Base-by-base conservation (phyloP, 2,888 invertebrate species). In the Xylota segnis region DNA sequence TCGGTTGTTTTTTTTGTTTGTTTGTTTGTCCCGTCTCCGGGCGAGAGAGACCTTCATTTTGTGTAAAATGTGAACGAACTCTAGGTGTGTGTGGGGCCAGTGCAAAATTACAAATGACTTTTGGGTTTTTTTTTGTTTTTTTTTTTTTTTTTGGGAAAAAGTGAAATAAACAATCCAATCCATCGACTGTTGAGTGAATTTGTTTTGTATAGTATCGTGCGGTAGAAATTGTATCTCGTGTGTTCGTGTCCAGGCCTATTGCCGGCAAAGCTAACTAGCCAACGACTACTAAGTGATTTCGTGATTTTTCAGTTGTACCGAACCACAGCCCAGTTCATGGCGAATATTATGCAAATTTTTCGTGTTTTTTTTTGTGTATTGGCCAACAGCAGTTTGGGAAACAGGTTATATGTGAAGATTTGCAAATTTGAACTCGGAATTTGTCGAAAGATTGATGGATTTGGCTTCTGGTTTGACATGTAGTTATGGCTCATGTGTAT, bases 331-430 rank as follows among this genome's bases (percentile, higher is more conserved):
- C 45, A 66, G 45, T 66, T 59, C 54, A 52, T 65, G 58, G 65
- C 58, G 54, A 79, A 52, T 32, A 40, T 76, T 79, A 84, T 84
- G 84, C 75, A 76, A 76, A 84, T 83, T 34, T 34, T 52, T 70
- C 27, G 14, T 45, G n/a, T 61, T 54, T 76, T 34, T 68, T 70
- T 40, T 37, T 12, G 23, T 54, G 10, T 43, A 32, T 14, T 32
- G 18, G 23, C 56, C 47, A 56, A 3, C 23, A 6, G 16, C 9
- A 16, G 52, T 43, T 52, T 58, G 16, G 14, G 47, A 50, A 79
- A 68, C 63, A 47, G 70, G 52, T 71, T 63, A 63, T 74, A 63
- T 74, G 52, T 10, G 18, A 40, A 65, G 29, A 70, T 59, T 74
- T 29, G 23, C n/a, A 43, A 74, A 56, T 78, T 68, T 74, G 32